phyloP scores from a whole-genome alignment of 2,113 vertebrate genomes.

The Oostethus manadensis region DNA sequence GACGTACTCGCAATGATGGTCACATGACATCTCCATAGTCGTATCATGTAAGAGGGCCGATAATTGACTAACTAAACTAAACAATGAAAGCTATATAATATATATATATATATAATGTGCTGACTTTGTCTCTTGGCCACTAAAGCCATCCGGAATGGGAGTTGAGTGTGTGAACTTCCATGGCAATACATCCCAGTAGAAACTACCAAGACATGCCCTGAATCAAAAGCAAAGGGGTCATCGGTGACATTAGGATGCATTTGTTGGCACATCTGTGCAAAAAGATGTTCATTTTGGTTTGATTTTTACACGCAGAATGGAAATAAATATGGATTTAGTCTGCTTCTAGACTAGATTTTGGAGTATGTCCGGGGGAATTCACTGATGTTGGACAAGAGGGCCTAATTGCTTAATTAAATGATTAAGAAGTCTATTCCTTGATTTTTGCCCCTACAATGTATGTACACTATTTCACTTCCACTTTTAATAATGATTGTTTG shows the following conservation, averaged over 20 bases:
- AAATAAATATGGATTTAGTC: too few relatives aligned
- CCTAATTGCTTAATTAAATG: too few relatives aligned
- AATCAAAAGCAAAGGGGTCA: neutral
- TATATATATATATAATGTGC: too few relatives aligned
- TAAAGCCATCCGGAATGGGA: neutral
- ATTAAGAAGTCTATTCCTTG: too few relatives aligned
- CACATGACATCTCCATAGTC: neutral
- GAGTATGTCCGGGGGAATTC: too few relatives aligned
- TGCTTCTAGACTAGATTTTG: too few relatives aligned
- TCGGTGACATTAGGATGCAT: neutral
- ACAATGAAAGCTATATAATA: neutral
- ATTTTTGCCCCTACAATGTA: too few relatives aligned
- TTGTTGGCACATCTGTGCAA: neutral
- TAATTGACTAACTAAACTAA: neutral
- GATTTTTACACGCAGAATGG: too few relatives aligned
- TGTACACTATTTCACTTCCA: too few relatives aligned
- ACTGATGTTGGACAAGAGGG: too few relatives aligned
- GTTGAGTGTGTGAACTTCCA: neutral
- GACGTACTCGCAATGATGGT: slow-evolving; percentile 4
- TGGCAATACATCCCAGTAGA: neutral
- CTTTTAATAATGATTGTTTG: too few relatives aligned
- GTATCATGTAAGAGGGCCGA: neutral
- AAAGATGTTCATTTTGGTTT: too few relatives aligned
- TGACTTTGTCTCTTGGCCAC: neutral
- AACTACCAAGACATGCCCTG: neutral